A percentile compares a stretch with the other conserved stretches of the same genome.
Conservation (phyloP, 2,888 invertebrate species). For the Coremacera marginata region DNA sequence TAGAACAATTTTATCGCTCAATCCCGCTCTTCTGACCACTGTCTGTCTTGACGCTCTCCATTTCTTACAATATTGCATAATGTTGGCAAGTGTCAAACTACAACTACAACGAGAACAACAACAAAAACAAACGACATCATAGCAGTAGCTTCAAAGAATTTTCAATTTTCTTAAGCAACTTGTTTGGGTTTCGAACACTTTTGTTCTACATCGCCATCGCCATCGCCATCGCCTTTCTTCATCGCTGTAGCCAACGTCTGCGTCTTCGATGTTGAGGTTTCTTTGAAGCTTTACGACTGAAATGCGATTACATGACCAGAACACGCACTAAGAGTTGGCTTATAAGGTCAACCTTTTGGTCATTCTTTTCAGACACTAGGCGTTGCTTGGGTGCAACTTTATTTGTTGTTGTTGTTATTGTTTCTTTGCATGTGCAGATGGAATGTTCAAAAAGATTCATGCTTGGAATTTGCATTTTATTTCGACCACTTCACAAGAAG, state of each 20-base stretch:
- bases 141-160: slow-evolving; percentile 55
- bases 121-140: slow-evolving; percentile 25
- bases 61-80: slow-evolving; percentile 27
- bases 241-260: background rate
- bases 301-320: slow-evolving; percentile 67
- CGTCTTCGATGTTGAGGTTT: slow-evolving; percentile 40
- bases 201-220: background rate
- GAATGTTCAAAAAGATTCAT: background rate
- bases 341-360: slow-evolving; percentile 51
- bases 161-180: slow-evolving; percentile 64
- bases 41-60: slow-evolving; percentile 14
- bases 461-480: slow-evolving; percentile 23
- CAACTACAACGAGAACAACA: slow-evolving; percentile 33
- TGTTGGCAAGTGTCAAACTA: slow-evolving; percentile 66
- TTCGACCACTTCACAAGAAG: background rate
- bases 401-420: background rate
- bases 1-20: slow-evolving; percentile 37
- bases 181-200: slow-evolving; percentile 34
- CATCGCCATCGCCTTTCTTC: slow-evolving; percentile 15
- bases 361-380: background rate
- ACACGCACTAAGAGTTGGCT: slow-evolving; percentile 63
- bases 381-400: slow-evolving; percentile 10
- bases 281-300: slow-evolving; percentile 55
- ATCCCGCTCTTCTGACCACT: slow-evolving; percentile 46
- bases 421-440: background rate